Percentiles rank a stretch among this genome's conserved stretches.
phyloP scores from a whole-genome alignment of 1,140 invertebrate species.

The Drosophila tristis region DNA sequence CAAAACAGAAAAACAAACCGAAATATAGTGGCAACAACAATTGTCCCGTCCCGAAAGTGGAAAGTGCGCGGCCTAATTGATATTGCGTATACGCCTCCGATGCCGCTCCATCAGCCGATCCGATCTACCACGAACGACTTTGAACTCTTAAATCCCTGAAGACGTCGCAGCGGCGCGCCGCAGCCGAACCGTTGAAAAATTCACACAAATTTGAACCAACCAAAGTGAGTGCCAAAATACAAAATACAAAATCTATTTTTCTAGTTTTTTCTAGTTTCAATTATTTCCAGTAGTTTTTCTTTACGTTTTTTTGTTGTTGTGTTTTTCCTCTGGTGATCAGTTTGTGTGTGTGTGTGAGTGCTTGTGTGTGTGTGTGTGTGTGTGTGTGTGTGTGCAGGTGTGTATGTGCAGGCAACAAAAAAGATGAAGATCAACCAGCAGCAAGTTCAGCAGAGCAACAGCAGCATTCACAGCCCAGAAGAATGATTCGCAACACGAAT shows the following conservation, averaged over 20 bases:
- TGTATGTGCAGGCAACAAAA: conserved; percentile 25
- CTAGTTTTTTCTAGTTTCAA: conserved; percentile 10
- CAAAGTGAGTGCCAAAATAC: conserved; percentile 32
- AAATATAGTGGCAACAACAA: conserved; percentile 14
- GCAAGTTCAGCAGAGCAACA: conserved; percentile 24
- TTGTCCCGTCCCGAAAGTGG: conserved; percentile 22
- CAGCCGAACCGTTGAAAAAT: conserved; percentile 10
- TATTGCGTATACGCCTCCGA: conserved; percentile 58
- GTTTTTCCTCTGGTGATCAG: conserved; percentile 1
- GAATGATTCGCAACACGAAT: conserved; percentile 5
- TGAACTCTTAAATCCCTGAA: too few species aligned
- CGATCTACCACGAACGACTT: too few species aligned
- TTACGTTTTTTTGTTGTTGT: conserved; percentile 11
- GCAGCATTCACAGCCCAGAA: conserved; percentile 8
- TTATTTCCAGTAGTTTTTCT: conserved; percentile 37
- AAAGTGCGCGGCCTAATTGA: conserved; percentile 61
- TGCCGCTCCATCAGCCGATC: conserved; percentile 6
- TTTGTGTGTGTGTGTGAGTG: conserved; percentile 15
- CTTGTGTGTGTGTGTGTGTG: conserved; percentile 9
- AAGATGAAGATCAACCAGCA: conserved; percentile 7
- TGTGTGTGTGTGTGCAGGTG: conserved; percentile 16
- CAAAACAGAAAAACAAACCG: conserved; percentile 1
- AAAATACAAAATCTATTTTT: conserved; percentile 5
- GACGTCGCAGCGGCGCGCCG: too few species aligned
- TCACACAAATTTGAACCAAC: background rate